Conservation (phyloP, 1,140 invertebrate species). For the Pemphigus obesinymphae region DNA sequence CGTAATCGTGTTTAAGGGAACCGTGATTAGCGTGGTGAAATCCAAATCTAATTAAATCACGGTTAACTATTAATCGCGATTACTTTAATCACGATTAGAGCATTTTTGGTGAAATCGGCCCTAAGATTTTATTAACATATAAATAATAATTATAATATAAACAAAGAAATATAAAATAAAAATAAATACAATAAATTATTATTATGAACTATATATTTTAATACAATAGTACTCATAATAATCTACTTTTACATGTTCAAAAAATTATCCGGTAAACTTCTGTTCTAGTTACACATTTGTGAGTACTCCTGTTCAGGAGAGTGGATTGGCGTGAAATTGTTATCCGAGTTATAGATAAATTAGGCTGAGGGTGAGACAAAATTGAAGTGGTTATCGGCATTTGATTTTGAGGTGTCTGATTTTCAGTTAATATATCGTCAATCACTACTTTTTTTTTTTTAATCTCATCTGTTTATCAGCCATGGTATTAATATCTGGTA, state of each 20-base stretch:
- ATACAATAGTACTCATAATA: neutral
- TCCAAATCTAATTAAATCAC: too few species aligned
- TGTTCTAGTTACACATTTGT: neutral
- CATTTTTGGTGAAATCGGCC: too few species aligned
- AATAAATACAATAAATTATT: neutral
- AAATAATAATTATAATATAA: neutral
- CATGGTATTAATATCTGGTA: neutral
- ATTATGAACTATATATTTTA: neutral
- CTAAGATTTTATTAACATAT: too few species aligned
- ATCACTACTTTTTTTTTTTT: constrained; percentile 7
- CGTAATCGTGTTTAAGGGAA: too few species aligned
- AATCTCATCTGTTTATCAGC: constrained; percentile 18
- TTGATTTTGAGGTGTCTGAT: constrained; percentile 11
- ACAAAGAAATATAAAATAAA: neutral
- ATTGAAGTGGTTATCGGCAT: neutral
- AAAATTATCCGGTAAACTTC: neutral
- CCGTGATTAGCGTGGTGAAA: too few species aligned
- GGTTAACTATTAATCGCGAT: too few species aligned
- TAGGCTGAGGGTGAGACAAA: neutral
- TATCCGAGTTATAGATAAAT: neutral
- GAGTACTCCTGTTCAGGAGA: neutral
- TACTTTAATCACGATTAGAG: too few species aligned
- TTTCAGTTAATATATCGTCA: constrained; percentile 19
- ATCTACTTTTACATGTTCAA: neutral
- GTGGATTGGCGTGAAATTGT: neutral